Base-by-base conservation (phyloP, 2,797 vertebrate genomes). In the Mareca strepera region DNA sequence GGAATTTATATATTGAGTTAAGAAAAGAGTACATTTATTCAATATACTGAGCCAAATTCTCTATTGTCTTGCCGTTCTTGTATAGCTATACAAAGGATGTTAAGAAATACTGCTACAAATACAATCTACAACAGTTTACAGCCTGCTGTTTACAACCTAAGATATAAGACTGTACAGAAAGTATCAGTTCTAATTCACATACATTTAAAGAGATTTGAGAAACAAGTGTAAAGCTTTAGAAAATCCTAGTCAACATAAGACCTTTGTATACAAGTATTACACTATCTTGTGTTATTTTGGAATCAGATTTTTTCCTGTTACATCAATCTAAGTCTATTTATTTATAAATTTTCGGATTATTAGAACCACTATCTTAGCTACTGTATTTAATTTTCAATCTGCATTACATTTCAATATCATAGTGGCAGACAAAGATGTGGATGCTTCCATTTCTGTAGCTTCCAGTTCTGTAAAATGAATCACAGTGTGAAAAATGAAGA, bases 401-500 rank as follows among this genome's bases (percentile, higher is more conserved):
- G 94, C 92, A 93, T 98, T 97, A 96, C 90, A 97, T 98, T 97
- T 97, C 97, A 97, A 97, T 97, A 97, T 94, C 82, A 94, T 96
- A 93, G 92, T 93, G 95, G 96, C 94, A 94, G 94, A 96, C 69
- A 50, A 94, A 94, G 81, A 94, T 66, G 93, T 23, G 67, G 77
- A 95, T 94, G 83, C 85, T 94, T 97, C 91, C 95, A 95, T 95
- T 97, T 96, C 96, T 97, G 92, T 66, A 96, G 94, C 82, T 97
- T 97, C 93, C 88, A 94, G 82, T 97, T 89, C 82, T 90, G 86
- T 68, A 94, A 96, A 98, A 96, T 94, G 82, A 97, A 97, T 96
- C 96, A 96, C 94, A 95, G 95, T 97, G 96, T 98, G 97, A 98
- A 97, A 97, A 98, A 98, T 97, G 92, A 97, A 98, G 97, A 98